A percentile compares a stretch with the other conserved stretches of the same genome.
Evolutionary conservation across 2,797 vertebrate species (phyloP).

Genomic region (Sebastes steindachneri): DNA sequence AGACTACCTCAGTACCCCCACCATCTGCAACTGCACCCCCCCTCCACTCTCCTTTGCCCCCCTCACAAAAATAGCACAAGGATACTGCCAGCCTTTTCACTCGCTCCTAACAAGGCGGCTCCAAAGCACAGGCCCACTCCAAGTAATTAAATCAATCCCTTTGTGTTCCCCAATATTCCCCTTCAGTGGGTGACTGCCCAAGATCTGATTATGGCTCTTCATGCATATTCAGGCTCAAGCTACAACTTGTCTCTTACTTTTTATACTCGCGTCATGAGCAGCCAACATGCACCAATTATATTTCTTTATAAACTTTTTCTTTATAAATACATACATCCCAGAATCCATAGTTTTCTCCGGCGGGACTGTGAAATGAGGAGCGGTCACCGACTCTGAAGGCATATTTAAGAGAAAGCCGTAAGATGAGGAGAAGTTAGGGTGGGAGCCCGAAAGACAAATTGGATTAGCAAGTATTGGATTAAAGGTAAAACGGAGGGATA

Average conservation of each 20-base stretch:
- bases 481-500: constrained; percentile 97
- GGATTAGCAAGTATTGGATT: constrained; percentile 99
- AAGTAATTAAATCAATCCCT: constrained; percentile 99
- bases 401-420: constrained; percentile 85
- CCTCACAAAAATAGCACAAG: constrained; percentile 78
- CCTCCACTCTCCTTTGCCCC: constrained; percentile 17
- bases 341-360: constrained; percentile 33
- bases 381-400: constrained; percentile 84
- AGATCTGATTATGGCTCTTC: constrained; percentile 97
- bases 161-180: constrained; percentile 96
- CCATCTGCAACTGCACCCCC: constrained; percentile 68
- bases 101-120: constrained; percentile 92
- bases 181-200: constrained; percentile 88
- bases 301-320: not conserved
- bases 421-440: constrained; percentile 91
- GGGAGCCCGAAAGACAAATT: constrained; percentile 97
- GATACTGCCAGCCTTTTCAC: constrained; percentile 92
- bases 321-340: not conserved
- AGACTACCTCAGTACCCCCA: constrained; percentile 84
- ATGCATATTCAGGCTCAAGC: constrained; percentile 95
- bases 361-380: constrained; percentile 79
- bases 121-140: constrained; percentile 93
- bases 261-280: constrained; percentile 73
- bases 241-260: constrained; percentile 92
- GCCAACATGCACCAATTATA: constrained; percentile 86